phyloP scores from a whole-genome alignment of 2,797 vertebrate genomes.

The Salmo trutta region DNA sequence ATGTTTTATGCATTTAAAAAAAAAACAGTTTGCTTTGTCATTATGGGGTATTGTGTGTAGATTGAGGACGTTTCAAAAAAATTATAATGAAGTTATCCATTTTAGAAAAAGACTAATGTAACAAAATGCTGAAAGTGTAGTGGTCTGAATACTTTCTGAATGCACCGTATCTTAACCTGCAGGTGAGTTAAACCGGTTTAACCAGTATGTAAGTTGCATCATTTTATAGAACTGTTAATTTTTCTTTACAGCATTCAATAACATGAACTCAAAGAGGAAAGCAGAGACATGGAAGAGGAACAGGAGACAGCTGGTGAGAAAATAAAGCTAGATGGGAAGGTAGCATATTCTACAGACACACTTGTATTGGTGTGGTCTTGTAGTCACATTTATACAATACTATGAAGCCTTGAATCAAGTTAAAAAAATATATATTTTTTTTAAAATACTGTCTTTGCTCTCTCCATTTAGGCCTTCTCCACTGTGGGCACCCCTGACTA shows the following conservation, averaged over 20 bases:
- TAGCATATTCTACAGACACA: not conserved
- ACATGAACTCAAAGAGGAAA: slow-evolving; percentile 93
- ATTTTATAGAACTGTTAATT: not conserved
- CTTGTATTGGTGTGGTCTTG: not conserved
- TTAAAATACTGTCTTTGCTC: not conserved
- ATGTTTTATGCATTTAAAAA: too few relatives aligned
- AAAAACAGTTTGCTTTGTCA: too few relatives aligned
- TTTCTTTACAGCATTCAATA: slow-evolving; percentile 81
- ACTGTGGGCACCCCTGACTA: slow-evolving; percentile 91
- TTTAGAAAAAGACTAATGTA: too few relatives aligned
- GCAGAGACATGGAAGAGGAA: slow-evolving; percentile 93
- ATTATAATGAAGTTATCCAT: too few relatives aligned
- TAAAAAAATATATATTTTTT: not conserved
- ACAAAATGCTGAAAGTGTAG: too few relatives aligned
- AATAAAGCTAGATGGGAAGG: not conserved
- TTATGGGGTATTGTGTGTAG: too few relatives aligned
- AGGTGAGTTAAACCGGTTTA: not conserved
- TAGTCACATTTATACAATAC: not conserved
- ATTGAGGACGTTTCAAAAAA: too few relatives aligned
- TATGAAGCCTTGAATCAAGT: not conserved
- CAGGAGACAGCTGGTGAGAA: slow-evolving; percentile 81
- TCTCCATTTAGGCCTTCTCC: slow-evolving; percentile 81
- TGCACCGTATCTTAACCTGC: not conserved
- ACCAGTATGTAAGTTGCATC: not conserved
- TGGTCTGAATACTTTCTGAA: too few relatives aligned